Conservation (phyloP, 2,113 vertebrate species). For the Crotalus horridus region DNA sequence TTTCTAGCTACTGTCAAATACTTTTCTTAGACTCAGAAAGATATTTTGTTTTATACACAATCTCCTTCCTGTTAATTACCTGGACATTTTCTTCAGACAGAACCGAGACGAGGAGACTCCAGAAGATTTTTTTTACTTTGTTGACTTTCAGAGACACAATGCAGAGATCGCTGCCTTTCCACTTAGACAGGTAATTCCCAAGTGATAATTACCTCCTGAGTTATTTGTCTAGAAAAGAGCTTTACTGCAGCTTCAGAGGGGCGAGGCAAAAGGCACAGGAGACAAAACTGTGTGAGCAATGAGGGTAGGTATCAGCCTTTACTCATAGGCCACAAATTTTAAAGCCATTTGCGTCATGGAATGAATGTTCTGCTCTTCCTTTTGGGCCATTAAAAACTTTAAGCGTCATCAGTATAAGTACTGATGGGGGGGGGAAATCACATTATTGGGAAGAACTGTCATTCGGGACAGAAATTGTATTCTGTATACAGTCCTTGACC, state of each 20-base stretch:
- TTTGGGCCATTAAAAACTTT: neutral
- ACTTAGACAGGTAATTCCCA: conserved; percentile 86
- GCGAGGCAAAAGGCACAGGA: neutral
- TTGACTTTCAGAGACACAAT: conserved; percentile 95
- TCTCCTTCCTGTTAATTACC: conserved; percentile 1
- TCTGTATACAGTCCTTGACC: neutral
- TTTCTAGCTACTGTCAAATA: neutral
- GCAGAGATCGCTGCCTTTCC: conserved; percentile 96
- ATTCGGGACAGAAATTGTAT: neutral
- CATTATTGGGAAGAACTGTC: neutral
- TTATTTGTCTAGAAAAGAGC: neutral
- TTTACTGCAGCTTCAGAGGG: neutral
- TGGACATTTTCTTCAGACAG: conserved; percentile 76
- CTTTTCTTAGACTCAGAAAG: neutral
- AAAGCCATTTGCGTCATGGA: neutral
- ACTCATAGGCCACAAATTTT: neutral
- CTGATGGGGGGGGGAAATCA: neutral
- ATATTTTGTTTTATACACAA: neutral
- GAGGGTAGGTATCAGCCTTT: neutral
- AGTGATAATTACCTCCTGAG: neutral
- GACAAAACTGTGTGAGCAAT: neutral
- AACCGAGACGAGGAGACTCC: conserved; percentile 88
- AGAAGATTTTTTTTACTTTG: conserved; percentile 90
- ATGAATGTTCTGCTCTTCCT: neutral
- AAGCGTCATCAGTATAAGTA: neutral